Percentiles rank a stretch among this genome's conserved stretches.
Evolutionary conservation across 2,113 vertebrate genomes (phyloP).

Genomic region (Bos javanicus): DNA sequence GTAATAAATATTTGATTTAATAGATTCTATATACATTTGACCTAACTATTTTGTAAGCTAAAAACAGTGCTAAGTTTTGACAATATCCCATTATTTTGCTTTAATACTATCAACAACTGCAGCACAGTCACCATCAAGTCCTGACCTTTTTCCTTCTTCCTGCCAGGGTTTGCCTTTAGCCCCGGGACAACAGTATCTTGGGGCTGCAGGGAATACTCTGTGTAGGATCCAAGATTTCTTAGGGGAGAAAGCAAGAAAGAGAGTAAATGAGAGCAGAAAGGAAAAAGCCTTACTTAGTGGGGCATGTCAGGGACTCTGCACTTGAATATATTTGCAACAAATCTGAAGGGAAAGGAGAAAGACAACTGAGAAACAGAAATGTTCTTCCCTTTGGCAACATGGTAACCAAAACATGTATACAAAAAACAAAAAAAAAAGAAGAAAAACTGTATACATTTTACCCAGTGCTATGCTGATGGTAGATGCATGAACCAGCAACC

Average conservation of each 20-base stretch:
- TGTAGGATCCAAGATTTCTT: background rate
- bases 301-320: background rate
- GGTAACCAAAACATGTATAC: background rate
- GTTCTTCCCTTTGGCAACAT: constrained; percentile 4
- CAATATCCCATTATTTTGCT: background rate
- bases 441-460: background rate
- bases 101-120: constrained; percentile 16
- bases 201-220: background rate
- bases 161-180: background rate
- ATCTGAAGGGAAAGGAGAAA: background rate
- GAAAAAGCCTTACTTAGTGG: background rate
- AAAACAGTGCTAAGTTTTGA: background rate
- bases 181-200: background rate
- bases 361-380: background rate
- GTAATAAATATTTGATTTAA: constrained; percentile 36
- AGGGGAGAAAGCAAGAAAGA: background rate
- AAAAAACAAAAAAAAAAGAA: background rate
- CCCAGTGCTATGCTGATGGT: background rate
- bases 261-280: background rate
- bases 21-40: background rate
- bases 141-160: background rate
- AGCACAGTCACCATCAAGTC: background rate
- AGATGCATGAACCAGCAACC: background rate
- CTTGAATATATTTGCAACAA: background rate
- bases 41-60: constrained; percentile 39